These are phyloP conservation scores for Burhinus bistriatus DNA, from an alignment of 2,113 vertebrate genomes.

Conservation along the genomic window DNA sequence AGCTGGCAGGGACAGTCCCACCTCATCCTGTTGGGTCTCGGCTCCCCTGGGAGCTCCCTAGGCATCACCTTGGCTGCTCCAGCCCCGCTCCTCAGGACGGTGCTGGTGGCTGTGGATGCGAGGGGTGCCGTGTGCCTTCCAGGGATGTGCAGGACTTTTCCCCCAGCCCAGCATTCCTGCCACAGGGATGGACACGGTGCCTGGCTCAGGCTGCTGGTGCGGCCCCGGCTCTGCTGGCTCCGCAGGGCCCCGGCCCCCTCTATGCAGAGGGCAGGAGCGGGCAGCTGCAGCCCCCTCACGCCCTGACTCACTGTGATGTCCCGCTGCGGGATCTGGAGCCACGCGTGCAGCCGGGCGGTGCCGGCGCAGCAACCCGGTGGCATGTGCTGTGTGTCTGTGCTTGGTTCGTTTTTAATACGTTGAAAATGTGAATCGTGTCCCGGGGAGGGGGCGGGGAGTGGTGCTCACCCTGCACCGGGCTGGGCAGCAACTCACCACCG, in stretches of 20 bases:
- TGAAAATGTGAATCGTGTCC: conserved; percentile 53
- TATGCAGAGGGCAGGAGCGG: conserved; percentile 43
- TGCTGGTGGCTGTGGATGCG: background rate
- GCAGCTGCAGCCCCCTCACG: rapidly evolving
- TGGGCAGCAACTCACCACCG: rapidly evolving
- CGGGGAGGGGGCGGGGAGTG: background rate
- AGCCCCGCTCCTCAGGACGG: background rate
- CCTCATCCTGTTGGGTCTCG: rapidly evolving
- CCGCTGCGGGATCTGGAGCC: background rate
- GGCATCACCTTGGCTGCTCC: background rate
- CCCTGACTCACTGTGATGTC: conserved; percentile 31
- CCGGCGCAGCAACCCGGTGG: background rate
- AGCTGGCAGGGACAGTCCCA: rapidly evolving
- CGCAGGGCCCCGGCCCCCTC: background rate
- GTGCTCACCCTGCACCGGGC: rapidly evolving
- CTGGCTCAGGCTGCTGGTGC: background rate
- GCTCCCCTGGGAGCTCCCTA: rapidly evolving
- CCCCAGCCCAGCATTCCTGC: rapidly evolving
- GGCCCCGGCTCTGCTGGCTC: rapidly evolving
- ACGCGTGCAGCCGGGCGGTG: rapidly evolving
- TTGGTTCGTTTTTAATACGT: background rate
- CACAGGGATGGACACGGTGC: rapidly evolving
- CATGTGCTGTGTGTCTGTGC: conserved; percentile 37
- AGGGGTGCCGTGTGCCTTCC: background rate
- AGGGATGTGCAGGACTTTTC: background rate